Percentiles rank a stretch among this genome's conserved stretches.
These are phyloP conservation scores for Cassiopea xamachana DNA, from an alignment of 30 jellyfish, hydroid and myxozoan species.

Conservation along the genomic window DNA sequence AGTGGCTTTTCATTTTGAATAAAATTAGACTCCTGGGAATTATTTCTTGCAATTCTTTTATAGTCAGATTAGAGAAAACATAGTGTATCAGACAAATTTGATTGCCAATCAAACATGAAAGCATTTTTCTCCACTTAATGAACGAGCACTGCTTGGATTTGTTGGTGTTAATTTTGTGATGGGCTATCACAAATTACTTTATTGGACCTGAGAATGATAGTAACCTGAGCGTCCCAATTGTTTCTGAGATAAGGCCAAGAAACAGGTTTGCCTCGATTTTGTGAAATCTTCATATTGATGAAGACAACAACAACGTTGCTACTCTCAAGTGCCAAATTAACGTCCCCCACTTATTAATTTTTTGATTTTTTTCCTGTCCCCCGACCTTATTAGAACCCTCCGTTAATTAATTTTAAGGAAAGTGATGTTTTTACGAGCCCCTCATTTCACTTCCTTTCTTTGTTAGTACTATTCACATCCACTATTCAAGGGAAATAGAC, in stretches of 20 bases:
- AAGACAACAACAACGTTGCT: not conserved
- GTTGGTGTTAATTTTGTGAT: constrained; percentile 67
- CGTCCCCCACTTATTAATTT: too few species aligned
- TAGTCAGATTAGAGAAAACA: not conserved
- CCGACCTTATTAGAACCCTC: too few species aligned
- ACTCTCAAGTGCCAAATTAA: too few species aligned
- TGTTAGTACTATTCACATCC: too few species aligned
- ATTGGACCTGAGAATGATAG: constrained; percentile 47
- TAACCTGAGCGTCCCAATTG: constrained; percentile 68
- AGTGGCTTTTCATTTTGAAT: not conserved
- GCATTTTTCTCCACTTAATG: constrained; percentile 9
- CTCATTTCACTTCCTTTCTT: too few species aligned
- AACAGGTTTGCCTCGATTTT: constrained; percentile 50
- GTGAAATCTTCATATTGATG: constrained; percentile 66
- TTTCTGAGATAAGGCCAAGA: constrained; percentile 32
- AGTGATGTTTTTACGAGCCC: too few species aligned
- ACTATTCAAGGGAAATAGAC: too few species aligned
- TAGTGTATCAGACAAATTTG: not conserved
- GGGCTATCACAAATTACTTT: constrained; percentile 77
- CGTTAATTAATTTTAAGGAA: too few species aligned
- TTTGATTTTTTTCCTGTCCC: too few species aligned
- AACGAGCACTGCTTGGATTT: constrained; percentile 62
- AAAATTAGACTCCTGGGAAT: too few species aligned
- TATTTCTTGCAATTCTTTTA: too few species aligned
- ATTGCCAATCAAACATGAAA: not conserved